Percentiles rank a stretch among this genome's conserved stretches.
Conservation (phyloP, 2,797 vertebrate genomes). For the Alcedo quadribrachys region DNA sequence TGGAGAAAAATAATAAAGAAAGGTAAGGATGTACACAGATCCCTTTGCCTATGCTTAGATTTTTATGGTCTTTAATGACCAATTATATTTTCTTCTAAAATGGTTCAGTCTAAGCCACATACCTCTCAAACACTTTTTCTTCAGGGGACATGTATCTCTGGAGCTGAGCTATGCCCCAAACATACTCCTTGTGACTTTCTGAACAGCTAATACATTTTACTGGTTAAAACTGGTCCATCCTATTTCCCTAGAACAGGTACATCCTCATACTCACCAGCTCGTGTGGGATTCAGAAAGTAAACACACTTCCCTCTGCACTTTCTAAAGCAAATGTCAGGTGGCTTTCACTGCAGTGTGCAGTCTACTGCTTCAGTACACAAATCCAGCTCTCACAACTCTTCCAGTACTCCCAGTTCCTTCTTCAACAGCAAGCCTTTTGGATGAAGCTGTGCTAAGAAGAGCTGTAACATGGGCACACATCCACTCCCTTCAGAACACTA, state of each 20-base stretch:
- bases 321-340: constrained; percentile 42
- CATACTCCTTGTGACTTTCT: background rate
- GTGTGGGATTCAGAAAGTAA: background rate
- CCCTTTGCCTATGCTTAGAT: background rate
- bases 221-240: background rate
- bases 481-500: background rate
- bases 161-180: background rate
- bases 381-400: background rate
- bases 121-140: background rate
- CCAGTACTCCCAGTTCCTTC: background rate
- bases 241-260: background rate
- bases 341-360: background rate
- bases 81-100: background rate
- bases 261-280: background rate
- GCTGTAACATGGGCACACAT: background rate
- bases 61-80: background rate
- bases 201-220: background rate
- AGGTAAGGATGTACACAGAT: background rate
- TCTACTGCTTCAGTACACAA: background rate
- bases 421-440: background rate
- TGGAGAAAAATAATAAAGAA: too few species aligned
- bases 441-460: background rate
- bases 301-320: background rate
- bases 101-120: background rate
- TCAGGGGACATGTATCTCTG: rapidly evolving